Evolutionary conservation across 30 jellyfish, hydroid and myxozoan genomes (phyloP).

Genomic region (Catostylus mosaicus): DNA sequence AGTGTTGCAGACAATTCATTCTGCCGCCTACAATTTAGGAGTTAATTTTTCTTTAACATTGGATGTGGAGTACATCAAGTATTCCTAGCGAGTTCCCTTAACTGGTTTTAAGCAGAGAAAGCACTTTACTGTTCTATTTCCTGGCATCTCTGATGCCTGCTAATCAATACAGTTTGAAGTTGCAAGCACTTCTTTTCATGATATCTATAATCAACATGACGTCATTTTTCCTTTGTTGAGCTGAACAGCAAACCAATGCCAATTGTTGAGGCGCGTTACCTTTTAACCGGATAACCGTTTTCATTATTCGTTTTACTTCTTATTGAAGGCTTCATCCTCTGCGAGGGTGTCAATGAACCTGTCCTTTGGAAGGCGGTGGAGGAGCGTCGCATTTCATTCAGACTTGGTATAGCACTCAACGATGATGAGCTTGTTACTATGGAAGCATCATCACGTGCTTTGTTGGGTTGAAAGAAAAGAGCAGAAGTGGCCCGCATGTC

Average conservation of each 20-base stretch:
- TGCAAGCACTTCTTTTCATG: not conserved
- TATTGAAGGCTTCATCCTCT: slow-evolving; percentile 5
- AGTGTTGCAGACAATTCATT: no score
- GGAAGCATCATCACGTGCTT: slow-evolving; percentile 72
- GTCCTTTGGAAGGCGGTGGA: slow-evolving; percentile 62
- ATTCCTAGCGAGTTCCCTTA: no score
- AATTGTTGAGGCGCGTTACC: slow-evolving; percentile 34
- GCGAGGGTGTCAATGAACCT: slow-evolving; percentile 76
- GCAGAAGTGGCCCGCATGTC: slow-evolving; percentile 90
- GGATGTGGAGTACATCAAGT: no score
- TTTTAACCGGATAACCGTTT: not conserved
- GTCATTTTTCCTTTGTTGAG: no score
- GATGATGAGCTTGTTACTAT: slow-evolving; percentile 70
- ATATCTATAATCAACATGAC: no score
- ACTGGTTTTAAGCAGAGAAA: no score
- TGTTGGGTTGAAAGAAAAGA: slow-evolving; percentile 74
- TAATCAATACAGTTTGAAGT: not conserved
- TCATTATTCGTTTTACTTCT: slow-evolving; percentile 15
- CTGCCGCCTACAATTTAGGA: no score
- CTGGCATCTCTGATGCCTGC: not conserved
- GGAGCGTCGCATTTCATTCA: slow-evolving; percentile 31
- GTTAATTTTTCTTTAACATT: no score
- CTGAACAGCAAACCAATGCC: no score
- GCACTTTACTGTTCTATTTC: no score
- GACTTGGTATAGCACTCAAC: slow-evolving; percentile 74